These are phyloP conservation scores for Ornithoptera priamus DNA, from an alignment of 2,888 invertebrate genomes.

Conservation along the genomic window DNA sequence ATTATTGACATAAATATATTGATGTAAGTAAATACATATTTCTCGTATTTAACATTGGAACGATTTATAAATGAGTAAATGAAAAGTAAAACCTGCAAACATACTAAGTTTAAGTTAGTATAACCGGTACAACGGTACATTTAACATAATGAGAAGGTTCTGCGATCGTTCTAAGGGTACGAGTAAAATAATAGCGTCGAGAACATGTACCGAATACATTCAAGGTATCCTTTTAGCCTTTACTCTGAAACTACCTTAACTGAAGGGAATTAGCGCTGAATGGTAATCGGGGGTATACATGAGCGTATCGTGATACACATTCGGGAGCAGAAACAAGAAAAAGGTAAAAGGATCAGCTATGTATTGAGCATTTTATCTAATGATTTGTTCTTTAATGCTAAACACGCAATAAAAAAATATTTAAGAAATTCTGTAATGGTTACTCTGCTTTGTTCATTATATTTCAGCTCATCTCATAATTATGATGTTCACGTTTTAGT, in stretches of 20 bases:
- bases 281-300: neutral
- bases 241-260: neutral
- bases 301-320: neutral
- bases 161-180: neutral
- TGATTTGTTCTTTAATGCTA: neutral
- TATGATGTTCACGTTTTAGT: no score
- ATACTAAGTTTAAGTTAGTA: neutral
- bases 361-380: neutral
- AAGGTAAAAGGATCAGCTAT: neutral
- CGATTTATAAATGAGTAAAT: neutral
- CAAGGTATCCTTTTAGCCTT: neutral
- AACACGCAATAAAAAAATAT: neutral
- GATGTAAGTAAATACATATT: neutral
- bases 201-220: neutral
- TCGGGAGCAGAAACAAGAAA: neutral
- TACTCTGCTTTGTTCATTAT: no score
- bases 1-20: no score
- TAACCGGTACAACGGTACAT: neutral
- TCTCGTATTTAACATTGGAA: neutral
- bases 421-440: neutral
- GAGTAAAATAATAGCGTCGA: neutral
- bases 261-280: neutral
- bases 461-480: no score
- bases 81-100: neutral
- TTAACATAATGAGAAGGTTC: conserved; percentile 3